Base-by-base conservation (phyloP, 2,888 invertebrate genomes). In the Molanna angustata region DNA sequence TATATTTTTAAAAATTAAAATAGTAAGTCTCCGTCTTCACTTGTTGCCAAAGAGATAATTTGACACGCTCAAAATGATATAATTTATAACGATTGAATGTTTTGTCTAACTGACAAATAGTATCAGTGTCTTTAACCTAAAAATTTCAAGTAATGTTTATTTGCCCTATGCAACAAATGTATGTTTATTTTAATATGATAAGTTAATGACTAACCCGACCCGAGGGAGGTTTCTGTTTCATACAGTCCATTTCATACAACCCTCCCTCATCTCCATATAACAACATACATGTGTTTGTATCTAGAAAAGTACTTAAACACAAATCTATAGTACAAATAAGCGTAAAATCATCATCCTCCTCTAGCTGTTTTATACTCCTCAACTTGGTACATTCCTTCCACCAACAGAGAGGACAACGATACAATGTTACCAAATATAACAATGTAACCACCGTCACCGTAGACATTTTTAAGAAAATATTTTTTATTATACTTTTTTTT, bases 221-320 rank as follows among this genome's bases (percentile, higher is more conserved):
- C n/a, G n/a, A 59, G 55, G 35, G 54, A n/a, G n/a, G n/a, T n/a
- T n/a, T n/a, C n/a, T n/a, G n/a, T n/a, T n/a, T n/a, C n/a, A n/a
- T n/a, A n/a, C n/a, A n/a, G n/a, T n/a, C n/a, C n/a, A n/a, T n/a
- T n/a, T n/a, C n/a, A n/a, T n/a, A n/a, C n/a, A n/a, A n/a, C n/a
- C n/a, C n/a, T n/a, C n/a, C n/a, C n/a, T n/a, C n/a, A n/a, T n/a
- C n/a, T n/a, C n/a, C n/a, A 43, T 21, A 21, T 21, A 43, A 47
- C 48, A 54, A n/a, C n/a, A n/a, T n/a, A n/a, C n/a, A n/a, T n/a
- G n/a, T n/a, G n/a, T n/a, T n/a, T n/a, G n/a, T n/a, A n/a, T n/a
- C 52, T 57, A 57, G 45, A 46, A 48, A 54, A 50, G 50, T 59
- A 59, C 57, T 57, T 60, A 60, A 53, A 54, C 56, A 54, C 52